These are phyloP conservation scores for Mythimna pallens DNA, from an alignment of 2,888 invertebrate genomes.

Conservation along the genomic window DNA sequence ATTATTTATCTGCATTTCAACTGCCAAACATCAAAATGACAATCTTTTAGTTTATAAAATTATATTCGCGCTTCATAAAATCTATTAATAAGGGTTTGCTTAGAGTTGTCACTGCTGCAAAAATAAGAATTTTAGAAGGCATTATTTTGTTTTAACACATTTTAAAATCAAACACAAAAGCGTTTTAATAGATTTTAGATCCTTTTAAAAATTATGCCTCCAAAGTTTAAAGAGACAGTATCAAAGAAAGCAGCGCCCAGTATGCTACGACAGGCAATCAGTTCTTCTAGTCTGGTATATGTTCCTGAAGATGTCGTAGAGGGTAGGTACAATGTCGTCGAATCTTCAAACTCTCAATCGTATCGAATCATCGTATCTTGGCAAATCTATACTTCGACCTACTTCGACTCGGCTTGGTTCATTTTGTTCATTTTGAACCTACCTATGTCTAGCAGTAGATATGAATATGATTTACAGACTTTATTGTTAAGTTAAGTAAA, in stretches of 20 bases:
- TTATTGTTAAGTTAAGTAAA: too few species aligned
- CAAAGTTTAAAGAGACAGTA: conserved; percentile 69
- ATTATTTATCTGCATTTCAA: conserved; percentile 14
- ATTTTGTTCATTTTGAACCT: not conserved
- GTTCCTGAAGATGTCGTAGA: conserved; percentile 78
- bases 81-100: not conserved
- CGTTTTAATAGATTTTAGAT: not conserved
- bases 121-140: not conserved
- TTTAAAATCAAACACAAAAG: not conserved
- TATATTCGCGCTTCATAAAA: not conserved
- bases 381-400: not conserved
- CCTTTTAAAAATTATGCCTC: conserved; percentile 27
- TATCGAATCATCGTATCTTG: not conserved
- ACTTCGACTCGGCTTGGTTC: not conserved
- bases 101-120: not conserved
- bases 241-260: conserved; percentile 73
- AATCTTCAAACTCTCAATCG: too few species aligned
- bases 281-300: conserved; percentile 79
- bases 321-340: conserved; percentile 68
- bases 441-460: not conserved
- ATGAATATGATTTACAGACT: too few species aligned
- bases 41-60: not conserved
- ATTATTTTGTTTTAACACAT: not conserved
- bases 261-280: conserved; percentile 76
- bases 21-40: not conserved